phyloP scores from a whole-genome alignment of 2,113 vertebrate species.

The Oxygymnocypris stewartii region DNA sequence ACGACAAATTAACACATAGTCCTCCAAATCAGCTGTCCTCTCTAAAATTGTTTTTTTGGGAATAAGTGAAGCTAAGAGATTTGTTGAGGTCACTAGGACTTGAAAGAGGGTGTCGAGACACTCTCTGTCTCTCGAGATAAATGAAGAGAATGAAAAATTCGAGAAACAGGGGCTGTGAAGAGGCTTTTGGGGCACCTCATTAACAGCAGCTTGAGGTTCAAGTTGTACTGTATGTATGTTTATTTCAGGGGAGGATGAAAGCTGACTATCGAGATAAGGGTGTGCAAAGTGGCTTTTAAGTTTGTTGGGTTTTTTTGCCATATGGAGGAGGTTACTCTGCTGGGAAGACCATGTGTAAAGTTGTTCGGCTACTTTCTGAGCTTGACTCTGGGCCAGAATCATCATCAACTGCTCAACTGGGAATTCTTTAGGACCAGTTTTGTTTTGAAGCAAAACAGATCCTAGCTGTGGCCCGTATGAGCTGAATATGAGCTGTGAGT shows the following conservation, averaged over 20 bases:
- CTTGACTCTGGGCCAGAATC: slow-evolving; percentile 63
- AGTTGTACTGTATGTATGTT: background rate
- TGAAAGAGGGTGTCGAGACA: slow-evolving; percentile 66
- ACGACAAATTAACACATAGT: background rate
- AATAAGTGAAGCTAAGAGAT: slow-evolving; percentile 60
- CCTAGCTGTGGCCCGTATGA: background rate
- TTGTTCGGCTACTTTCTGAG: slow-evolving; percentile 57
- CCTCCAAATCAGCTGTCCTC: background rate
- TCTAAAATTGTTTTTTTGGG: slow-evolving; percentile 36
- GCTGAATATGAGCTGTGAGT: slow-evolving; percentile 46
- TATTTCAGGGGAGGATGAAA: background rate
- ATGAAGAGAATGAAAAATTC: slow-evolving; percentile 43
- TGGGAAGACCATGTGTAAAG: slow-evolving; percentile 63
- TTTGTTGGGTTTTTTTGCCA: background rate
- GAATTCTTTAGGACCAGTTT: slow-evolving; percentile 52
- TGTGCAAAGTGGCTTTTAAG: background rate
- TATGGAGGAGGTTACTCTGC: slow-evolving; percentile 50
- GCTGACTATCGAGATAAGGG: background rate
- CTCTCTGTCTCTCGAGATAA: slow-evolving; percentile 58
- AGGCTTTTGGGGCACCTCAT: background rate
- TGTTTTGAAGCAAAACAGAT: slow-evolving; percentile 24
- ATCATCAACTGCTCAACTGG: slow-evolving; percentile 61
- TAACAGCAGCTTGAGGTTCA: background rate
- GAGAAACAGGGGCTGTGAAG: background rate
- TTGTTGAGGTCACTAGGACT: slow-evolving; percentile 62